Evolutionary conservation across 2,797 vertebrate genomes (phyloP).

Genomic region (Coreius guichenoti): DNA sequence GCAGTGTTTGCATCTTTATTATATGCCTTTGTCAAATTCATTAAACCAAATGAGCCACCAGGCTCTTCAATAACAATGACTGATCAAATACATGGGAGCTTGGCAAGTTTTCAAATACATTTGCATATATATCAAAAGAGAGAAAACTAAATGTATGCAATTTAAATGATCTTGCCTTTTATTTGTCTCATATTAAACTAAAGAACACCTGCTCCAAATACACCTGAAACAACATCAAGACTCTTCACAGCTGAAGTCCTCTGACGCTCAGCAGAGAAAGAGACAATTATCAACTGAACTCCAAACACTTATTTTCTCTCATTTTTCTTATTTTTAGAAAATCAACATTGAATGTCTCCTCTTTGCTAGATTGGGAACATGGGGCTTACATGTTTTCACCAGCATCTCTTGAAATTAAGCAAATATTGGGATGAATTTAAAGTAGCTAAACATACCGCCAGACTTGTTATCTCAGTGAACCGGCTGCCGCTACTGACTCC

Average conservation of each 20-base stretch:
- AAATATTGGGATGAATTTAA: constrained; percentile 32
- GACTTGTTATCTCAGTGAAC: constrained; percentile 14
- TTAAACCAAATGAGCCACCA: constrained; percentile 37
- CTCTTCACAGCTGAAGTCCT: background rate
- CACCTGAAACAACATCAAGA: background rate
- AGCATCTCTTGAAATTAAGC: background rate
- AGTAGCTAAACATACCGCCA: constrained; percentile 21
- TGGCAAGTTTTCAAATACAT: constrained; percentile 21
- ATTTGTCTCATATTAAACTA: background rate
- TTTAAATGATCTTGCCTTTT: background rate
- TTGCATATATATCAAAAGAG: constrained; percentile 34
- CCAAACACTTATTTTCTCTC: background rate
- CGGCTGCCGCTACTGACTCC: background rate
- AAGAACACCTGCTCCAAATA: background rate
- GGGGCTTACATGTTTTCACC: background rate
- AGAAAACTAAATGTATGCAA: background rate
- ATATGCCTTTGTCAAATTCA: constrained; percentile 36
- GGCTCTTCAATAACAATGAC: constrained; percentile 26
- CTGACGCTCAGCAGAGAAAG: background rate
- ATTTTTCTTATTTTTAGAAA: background rate
- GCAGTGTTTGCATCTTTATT: constrained; percentile 32
- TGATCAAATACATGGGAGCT: constrained; percentile 32
- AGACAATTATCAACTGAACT: background rate
- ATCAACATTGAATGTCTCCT: background rate
- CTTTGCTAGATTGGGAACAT: constrained; percentile 1